Conservation (phyloP, 2,113 vertebrate genomes). For the Nesoenas mayeri region DNA sequence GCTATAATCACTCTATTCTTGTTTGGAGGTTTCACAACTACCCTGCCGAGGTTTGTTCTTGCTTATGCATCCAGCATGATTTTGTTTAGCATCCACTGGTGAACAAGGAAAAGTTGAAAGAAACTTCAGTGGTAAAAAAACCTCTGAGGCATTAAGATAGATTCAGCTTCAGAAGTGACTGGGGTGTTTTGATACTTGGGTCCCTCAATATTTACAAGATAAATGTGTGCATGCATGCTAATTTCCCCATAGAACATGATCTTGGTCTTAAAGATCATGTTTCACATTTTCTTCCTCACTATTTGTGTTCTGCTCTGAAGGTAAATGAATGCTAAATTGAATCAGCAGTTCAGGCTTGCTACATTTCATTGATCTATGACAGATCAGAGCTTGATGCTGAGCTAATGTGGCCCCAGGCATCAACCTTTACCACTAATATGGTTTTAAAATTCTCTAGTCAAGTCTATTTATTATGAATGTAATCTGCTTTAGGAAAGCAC, state of each 20-base stretch:
- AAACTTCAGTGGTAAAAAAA: background rate
- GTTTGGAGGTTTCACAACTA: background rate
- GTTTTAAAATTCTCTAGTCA: constrained; percentile 57
- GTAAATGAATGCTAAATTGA: constrained; percentile 65
- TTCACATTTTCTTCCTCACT: constrained; percentile 38
- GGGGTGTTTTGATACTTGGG: background rate
- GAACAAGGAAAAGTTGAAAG: background rate
- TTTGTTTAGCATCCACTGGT: background rate
- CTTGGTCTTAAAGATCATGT: background rate
- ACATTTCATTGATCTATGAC: constrained; percentile 63
- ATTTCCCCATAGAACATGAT: constrained; percentile 1
- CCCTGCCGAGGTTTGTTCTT: fast-evolving
- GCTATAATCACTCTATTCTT: background rate
- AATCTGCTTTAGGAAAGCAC: constrained; percentile 42
- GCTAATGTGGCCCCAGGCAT: constrained; percentile 50
- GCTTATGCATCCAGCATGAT: background rate
- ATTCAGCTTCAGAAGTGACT: background rate
- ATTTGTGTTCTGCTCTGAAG: constrained; percentile 54
- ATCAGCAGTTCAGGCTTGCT: constrained; percentile 49
- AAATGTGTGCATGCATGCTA: background rate
- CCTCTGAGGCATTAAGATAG: background rate
- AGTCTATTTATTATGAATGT: constrained; percentile 56
- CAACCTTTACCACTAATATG: constrained; percentile 55
- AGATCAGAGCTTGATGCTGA: constrained; percentile 53
- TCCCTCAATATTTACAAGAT: background rate